Evolutionary conservation across 2,888 invertebrate species (phyloP), one percentile per base, ranked within the genome.

Genomic region (Stenolophus ochropezus): DNA sequence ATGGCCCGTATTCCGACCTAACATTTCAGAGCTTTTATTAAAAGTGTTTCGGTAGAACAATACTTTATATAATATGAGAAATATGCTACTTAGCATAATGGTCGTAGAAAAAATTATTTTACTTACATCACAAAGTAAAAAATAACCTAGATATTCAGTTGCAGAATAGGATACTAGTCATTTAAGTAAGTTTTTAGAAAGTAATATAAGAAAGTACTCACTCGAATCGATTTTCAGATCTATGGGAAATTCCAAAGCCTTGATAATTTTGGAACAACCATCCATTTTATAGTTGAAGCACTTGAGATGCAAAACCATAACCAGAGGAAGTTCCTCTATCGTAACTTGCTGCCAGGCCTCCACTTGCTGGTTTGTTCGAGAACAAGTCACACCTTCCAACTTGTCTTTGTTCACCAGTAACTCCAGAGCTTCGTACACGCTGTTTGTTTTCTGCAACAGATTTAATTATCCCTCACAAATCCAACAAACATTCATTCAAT

Each of bases 271-370:
- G 77, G 96, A 96, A 88, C 96, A 96, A 16, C 96, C 97, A 84
- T 97, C 96, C 56, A 89, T 85, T 86, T 95, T 94, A 85, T 96
- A 95, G 88, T 98, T 96, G 90, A 98, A 98, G 90, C 97, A 96
- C 90, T 98, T 98, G 82, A 98, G 92, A 89, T 98, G 98, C 84
- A 98, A 90, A 85, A 98, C 93, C 61, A 98, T 91, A 0, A 98
- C 95, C 3, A 96, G 93, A 0, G 98, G 98, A 83, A 98, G 89
- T 87, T 96, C 95, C 86, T 98, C 98, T 20, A 98, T 89, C 8
- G 95, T 95, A 80, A 96, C 93, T 89, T 97, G 96, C 87, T 97
- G 96, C 94, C 96, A 97, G 0, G 97, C 97, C 85, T 97, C 95
- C 47, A 96, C 94, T 89, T 95, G 94, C 86, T 94, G 93, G 85